Evolutionary conservation across 2,888 invertebrate genomes (phyloP), one percentile per base, ranked within the genome.

Genomic region (Cosmorhoe ocellata): DNA sequence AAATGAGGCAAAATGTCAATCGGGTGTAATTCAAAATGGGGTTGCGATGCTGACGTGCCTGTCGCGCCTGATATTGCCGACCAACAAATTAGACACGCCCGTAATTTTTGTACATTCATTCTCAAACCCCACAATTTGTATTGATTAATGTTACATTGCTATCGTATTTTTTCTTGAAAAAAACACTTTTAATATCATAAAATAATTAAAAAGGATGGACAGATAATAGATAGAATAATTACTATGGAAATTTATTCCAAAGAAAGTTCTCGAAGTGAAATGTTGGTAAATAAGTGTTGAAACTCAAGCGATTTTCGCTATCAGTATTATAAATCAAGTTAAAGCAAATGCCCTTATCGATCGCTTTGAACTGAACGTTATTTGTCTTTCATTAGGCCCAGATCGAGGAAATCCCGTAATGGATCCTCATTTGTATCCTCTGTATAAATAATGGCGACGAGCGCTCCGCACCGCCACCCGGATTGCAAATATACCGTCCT

Each of bases 311-410:
- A 33, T 50, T 22, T 10, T 24, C 12, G 13, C 5, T 34, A 38
- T 46, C 45, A 24, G 28, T 44, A 37, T 43, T 47, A 43, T 72
- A 74, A 71, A 76, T 76, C 73, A 77, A 79, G 78, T 76, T 75
- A 79, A 80, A 74, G 74, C 71, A 71, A 74, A 77, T 69, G 74
- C 71, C 71, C 77, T 76, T 76, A 80, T 79, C 78, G 79, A 82
- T 81, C 64, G 71, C 76, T 81, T 78, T 79, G 81, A 82, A 77
- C 77, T 76, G 71, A 60, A 72, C 77, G 79, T 76, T 82, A 83
- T 84, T 84, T 84, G 82, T 82, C 81, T 83, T 82, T 84, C 83
- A 84, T 83, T 82, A 82, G 80, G 69, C 74, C 69, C 76, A 76
- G 75, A 84, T 82, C 81, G 84, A 78, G 78, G 79, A 84, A 80